These are phyloP conservation scores for Emydoidea blandingii DNA, from an alignment of 2,797 vertebrate species.

Conservation along the genomic window DNA sequence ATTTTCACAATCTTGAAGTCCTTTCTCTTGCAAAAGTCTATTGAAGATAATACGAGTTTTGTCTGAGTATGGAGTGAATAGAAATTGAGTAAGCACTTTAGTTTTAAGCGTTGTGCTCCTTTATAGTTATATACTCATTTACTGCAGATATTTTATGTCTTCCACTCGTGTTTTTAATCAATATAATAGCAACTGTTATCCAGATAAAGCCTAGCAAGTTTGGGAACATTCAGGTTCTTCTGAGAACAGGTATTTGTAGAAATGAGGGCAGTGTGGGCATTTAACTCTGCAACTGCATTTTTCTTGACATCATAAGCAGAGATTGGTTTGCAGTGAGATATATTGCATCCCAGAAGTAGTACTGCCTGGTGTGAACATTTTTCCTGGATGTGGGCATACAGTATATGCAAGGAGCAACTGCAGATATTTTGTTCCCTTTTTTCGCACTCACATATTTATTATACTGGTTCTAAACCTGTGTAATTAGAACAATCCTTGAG, in stretches of 20 bases:
- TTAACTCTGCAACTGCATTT: background rate
- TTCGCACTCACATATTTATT: background rate
- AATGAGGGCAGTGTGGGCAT: background rate
- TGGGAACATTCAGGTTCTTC: background rate
- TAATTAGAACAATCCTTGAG: background rate
- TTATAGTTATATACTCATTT: accelerated
- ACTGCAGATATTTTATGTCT: background rate
- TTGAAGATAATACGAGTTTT: background rate
- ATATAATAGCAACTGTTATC: background rate
- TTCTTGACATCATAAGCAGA: background rate
- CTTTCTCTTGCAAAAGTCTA: background rate
- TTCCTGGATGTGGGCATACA: background rate
- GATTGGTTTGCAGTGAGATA: background rate
- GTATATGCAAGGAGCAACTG: background rate
- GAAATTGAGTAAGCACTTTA: background rate
- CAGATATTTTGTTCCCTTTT: background rate
- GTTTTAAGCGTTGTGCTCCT: background rate
- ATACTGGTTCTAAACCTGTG: background rate
- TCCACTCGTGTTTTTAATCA: background rate
- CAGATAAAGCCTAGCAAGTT: background rate
- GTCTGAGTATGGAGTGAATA: background rate
- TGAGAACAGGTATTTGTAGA: background rate
- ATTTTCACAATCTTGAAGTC: background rate
- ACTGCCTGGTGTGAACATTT: background rate
- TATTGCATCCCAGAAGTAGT: background rate